These are phyloP conservation scores for Lagorchestes hirsutus DNA, from an alignment of 2,797 vertebrate species.

Conservation along the genomic window DNA sequence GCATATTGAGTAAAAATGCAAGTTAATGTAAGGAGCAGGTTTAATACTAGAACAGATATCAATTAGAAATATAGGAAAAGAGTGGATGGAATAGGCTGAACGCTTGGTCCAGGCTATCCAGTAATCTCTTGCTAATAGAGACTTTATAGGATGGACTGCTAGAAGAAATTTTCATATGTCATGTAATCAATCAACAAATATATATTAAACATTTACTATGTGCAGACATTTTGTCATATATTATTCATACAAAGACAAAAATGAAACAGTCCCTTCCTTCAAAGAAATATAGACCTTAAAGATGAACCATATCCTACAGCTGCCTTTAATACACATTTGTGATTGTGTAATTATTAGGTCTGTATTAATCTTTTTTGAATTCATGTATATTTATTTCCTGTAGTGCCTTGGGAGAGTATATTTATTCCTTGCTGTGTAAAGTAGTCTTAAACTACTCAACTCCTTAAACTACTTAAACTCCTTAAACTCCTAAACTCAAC, in stretches of 20 bases:
- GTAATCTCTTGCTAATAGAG: background rate
- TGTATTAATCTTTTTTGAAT: background rate
- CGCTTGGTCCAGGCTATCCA: background rate
- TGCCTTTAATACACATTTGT: background rate
- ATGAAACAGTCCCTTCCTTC: background rate
- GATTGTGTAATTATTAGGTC: background rate
- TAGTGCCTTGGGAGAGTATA: background rate
- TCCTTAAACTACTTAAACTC: background rate
- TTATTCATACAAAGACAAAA: background rate
- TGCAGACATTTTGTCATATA: background rate
- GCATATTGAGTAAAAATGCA: background rate
- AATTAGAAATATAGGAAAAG: background rate
- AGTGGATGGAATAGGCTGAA: background rate
- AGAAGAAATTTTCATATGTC: background rate
- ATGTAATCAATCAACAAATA: background rate
- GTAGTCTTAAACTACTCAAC: conserved; percentile 1
- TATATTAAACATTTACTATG: background rate
- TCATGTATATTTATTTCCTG: background rate
- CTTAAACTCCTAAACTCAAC: conserved; percentile 14
- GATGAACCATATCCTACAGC: background rate
- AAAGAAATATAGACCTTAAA: background rate
- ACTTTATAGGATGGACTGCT: background rate
- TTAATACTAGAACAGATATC: background rate
- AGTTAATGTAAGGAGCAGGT: background rate
- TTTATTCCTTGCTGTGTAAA: background rate